These are phyloP conservation scores for Microplitis manilae DNA, from an alignment of 2,888 invertebrate genomes.

Conservation along the genomic window DNA sequence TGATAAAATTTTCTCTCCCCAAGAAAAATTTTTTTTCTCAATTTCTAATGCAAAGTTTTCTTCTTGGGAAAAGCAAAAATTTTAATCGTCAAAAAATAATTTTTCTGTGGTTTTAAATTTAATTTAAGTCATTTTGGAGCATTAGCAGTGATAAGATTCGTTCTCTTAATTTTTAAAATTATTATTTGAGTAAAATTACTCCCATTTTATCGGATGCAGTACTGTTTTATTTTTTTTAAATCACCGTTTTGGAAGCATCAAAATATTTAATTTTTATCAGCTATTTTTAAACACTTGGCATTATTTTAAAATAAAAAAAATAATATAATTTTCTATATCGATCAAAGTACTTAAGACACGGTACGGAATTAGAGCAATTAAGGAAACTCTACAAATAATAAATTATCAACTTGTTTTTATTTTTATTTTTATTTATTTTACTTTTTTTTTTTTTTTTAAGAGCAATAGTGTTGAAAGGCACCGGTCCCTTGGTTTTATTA, in stretches of 20 bases:
- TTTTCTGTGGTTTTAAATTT: constrained; percentile 29
- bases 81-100: constrained; percentile 22
- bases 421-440: not conserved
- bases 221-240: constrained; percentile 15
- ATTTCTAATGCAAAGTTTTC: too few species aligned
- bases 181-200: constrained; percentile 39
- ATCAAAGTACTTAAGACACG: constrained; percentile 1
- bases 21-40: too few species aligned
- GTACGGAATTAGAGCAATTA: constrained; percentile 24
- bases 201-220: constrained; percentile 44
- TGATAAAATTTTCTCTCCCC: too few species aligned
- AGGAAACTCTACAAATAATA: constrained; percentile 24
- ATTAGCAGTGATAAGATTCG: constrained; percentile 51
- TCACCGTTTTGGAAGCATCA: constrained; percentile 30
- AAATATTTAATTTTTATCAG: constrained; percentile 33
- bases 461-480: constrained; percentile 35
- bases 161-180: constrained; percentile 26
- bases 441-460: not conserved
- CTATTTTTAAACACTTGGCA: constrained; percentile 48
- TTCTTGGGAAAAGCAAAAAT: too few species aligned
- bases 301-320: constrained; percentile 17
- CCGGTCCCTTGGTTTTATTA: constrained; percentile 31
- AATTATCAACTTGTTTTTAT: not conserved
- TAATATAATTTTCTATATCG: not conserved
- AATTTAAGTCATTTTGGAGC: constrained; percentile 45